These are phyloP conservation scores for Trissoscelio sp. DNA, from an alignment of 2,888 invertebrate species.

Conservation along the genomic window DNA sequence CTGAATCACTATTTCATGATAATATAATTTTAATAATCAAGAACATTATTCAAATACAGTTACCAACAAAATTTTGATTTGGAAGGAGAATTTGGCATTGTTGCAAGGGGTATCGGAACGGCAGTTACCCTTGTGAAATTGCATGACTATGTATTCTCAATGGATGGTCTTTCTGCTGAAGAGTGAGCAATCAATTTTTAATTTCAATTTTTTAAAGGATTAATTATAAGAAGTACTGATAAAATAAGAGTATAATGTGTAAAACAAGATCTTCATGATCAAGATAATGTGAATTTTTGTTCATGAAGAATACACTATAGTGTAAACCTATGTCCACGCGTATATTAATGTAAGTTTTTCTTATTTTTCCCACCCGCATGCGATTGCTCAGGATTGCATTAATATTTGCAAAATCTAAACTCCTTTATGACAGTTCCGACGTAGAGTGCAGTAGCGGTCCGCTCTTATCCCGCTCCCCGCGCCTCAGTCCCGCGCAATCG, in stretches of 20 bases:
- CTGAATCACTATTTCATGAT: no score
- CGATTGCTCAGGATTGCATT: constrained; percentile 75
- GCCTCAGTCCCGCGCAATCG: constrained; percentile 68
- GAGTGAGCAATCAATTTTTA: constrained; percentile 86
- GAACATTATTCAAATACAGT: no score
- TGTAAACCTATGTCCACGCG: not conserved
- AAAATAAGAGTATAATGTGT: no score
- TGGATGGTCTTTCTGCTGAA: constrained; percentile 84
- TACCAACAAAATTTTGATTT: constrained; percentile 97
- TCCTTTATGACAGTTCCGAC: constrained; percentile 74
- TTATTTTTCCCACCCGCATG: constrained; percentile 76
- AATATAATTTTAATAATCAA: no score
- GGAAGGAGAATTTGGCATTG: constrained; percentile 98
- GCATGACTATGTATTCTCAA: constrained; percentile 82
- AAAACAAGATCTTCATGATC: no score
- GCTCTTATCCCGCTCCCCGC: constrained; percentile 71
- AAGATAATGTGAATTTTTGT: no score
- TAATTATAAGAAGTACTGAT: no score
- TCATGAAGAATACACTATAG: not conserved
- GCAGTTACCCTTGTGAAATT: constrained; percentile 90
- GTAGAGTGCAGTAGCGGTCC: constrained; percentile 76
- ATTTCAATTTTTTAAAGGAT: no score
- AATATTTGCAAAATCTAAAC: constrained; percentile 76
- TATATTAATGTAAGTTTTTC: constrained; percentile 65
- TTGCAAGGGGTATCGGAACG: constrained; percentile 97